Evolutionary conservation across 2,113 vertebrate species (phyloP).

Genomic region (Tupaia chinensis): DNA sequence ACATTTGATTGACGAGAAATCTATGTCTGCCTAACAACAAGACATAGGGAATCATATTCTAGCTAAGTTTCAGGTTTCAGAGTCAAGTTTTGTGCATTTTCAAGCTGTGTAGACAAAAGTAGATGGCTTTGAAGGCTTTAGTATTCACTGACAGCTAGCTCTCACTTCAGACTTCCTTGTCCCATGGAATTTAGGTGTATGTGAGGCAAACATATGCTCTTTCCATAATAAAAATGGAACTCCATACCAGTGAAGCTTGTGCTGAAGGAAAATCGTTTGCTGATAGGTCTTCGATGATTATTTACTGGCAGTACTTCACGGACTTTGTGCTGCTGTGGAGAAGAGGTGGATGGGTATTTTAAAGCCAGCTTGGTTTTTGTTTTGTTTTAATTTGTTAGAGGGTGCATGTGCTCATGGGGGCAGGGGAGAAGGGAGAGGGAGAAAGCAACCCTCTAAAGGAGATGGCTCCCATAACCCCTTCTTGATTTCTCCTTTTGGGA

Average conservation of each 20-base stretch:
- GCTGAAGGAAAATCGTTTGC: neutral
- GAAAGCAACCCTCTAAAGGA: too few species aligned
- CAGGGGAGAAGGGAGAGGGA: too few species aligned
- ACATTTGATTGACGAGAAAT: neutral
- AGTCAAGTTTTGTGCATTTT: slow-evolving; percentile 14
- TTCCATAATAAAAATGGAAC: slow-evolving; percentile 33
- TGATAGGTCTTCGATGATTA: neutral
- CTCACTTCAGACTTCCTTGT: neutral
- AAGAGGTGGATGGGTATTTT: too few species aligned
- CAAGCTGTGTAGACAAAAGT: neutral
- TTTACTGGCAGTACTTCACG: neutral
- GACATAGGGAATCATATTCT: neutral
- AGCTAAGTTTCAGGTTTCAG: neutral
- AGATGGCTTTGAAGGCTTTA: neutral
- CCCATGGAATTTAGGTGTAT: neutral
- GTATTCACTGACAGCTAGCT: slow-evolving; percentile 1
- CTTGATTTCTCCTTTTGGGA: too few species aligned
- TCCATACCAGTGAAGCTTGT: neutral
- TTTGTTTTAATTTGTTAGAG: too few species aligned
- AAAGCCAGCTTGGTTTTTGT: neutral
- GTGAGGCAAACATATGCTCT: neutral
- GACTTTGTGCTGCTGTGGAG: neutral
- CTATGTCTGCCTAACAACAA: neutral
- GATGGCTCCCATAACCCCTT: too few species aligned
- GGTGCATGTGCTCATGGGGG: too few species aligned